Evolutionary conservation across 2,113 vertebrate genomes (phyloP).

Genomic region (Thamnaconus septentrionalis): DNA sequence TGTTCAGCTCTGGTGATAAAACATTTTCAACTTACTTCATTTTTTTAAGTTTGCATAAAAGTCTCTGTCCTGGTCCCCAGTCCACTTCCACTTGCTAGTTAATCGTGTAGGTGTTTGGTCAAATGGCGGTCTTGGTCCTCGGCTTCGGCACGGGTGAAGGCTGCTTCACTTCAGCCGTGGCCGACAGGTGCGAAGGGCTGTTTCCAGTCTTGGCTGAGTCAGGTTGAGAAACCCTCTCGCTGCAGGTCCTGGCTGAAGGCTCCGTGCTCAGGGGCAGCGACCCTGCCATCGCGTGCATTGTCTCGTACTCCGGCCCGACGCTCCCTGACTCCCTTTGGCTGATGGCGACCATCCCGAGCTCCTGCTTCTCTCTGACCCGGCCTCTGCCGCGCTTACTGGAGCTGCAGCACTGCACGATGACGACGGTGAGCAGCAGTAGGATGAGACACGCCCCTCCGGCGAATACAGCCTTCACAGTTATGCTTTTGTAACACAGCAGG

Average conservation of each 20-base stretch:
- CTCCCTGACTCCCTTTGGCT: not conserved
- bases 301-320: conserved; percentile 38
- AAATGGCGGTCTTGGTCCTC: conserved; percentile 47
- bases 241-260: conserved; percentile 11
- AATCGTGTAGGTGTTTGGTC: conserved; percentile 19
- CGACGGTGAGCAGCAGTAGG: conserved; percentile 41
- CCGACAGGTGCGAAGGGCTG: not conserved
- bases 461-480: conserved; percentile 8
- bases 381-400: conserved; percentile 1
- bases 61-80: too few relatives aligned
- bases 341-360: conserved; percentile 27
- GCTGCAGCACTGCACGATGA: conserved; percentile 24
- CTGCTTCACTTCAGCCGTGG: conserved; percentile 4
- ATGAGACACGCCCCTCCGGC: conserved; percentile 43
- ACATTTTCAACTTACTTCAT: too few relatives aligned
- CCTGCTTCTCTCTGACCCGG: not conserved
- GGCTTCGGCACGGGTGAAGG: conserved; percentile 65
- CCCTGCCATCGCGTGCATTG: conserved; percentile 19
- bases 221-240: conserved; percentile 4
- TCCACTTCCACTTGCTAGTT: not conserved
- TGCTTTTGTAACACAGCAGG: conserved; percentile 30
- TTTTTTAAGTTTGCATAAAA: too few relatives aligned
- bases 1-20: too few relatives aligned
- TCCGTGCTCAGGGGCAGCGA: not conserved
- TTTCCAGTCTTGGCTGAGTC: conserved; percentile 19